These are phyloP conservation scores for Mungos mungo DNA, from an alignment of 2,113 vertebrate genomes.

Conservation along the genomic window DNA sequence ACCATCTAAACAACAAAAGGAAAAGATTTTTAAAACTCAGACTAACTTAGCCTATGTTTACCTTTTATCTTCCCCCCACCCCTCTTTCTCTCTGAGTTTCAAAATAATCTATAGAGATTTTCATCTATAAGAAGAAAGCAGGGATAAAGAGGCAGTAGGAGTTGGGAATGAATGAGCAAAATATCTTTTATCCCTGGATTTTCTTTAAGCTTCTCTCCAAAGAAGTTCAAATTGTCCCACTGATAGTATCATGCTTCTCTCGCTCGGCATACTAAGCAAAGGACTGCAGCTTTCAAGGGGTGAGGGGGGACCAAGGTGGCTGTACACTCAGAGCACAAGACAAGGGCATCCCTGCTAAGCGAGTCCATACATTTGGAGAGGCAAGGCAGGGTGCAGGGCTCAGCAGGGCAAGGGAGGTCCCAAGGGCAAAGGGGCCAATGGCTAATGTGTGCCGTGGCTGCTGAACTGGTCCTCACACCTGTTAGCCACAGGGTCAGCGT, in stretches of 20 bases:
- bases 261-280: background rate
- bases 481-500: conserved; percentile 49
- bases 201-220: background rate
- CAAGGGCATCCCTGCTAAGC: background rate
- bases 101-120: background rate
- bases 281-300: background rate
- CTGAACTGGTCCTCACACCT: conserved; percentile 65
- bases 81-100: background rate
- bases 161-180: background rate
- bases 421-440: background rate
- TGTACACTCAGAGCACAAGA: rapidly evolving
- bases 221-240: background rate
- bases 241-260: background rate
- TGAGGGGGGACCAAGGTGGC: background rate
- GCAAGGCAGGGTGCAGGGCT: background rate
- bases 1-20: background rate
- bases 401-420: background rate
- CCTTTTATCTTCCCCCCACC: background rate
- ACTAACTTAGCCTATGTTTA: background rate
- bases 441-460: background rate
- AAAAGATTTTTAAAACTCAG: background rate
- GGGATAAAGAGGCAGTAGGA: background rate
- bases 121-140: background rate
- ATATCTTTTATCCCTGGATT: background rate
- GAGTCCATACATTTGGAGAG: background rate